phyloP scores from a whole-genome alignment of 2,113 vertebrate genomes.

The Oncorhynchus clarkii region DNA sequence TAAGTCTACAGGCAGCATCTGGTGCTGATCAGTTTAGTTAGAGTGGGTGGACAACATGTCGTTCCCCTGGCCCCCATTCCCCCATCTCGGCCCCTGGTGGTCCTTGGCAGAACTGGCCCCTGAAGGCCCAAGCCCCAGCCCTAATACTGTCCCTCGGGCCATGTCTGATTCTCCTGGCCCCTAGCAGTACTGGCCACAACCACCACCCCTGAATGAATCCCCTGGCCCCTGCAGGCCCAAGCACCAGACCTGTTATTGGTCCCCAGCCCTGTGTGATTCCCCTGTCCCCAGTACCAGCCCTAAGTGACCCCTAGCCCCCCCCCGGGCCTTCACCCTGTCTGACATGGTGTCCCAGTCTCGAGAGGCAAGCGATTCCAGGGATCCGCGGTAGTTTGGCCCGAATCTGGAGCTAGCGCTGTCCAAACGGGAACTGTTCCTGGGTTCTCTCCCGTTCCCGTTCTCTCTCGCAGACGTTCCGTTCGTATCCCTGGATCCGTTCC shows the following conservation, averaged over 20 bases:
- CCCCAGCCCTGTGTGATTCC: neutral
- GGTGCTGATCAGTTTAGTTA: neutral
- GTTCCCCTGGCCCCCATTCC: neutral
- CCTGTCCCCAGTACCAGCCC: too few relatives aligned
- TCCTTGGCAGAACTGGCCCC: too few relatives aligned
- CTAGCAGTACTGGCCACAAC: too few relatives aligned
- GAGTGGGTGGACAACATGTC: neutral
- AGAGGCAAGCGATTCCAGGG: constrained; percentile 70
- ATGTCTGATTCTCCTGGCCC: too few relatives aligned
- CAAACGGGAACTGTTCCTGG: constrained; percentile 46
- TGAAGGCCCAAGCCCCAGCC: too few relatives aligned
- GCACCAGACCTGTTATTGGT: neutral
- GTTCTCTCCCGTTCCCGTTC: constrained; percentile 29
- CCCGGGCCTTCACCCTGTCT: constrained; percentile 59
- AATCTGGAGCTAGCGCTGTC: constrained; percentile 41
- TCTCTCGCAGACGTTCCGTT: constrained; percentile 50
- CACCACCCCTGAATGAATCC: too few relatives aligned
- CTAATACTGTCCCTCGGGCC: too few relatives aligned
- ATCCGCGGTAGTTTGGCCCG: constrained; percentile 52
- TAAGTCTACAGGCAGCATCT: neutral
- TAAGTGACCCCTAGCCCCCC: neutral
- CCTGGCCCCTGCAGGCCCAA: too few relatives aligned
- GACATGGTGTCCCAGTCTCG: constrained; percentile 69
- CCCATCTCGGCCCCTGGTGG: neutral
- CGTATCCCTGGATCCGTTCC: constrained; percentile 50